These are phyloP conservation scores for Ranitomeya imitator DNA, from an alignment of 2,113 vertebrate species.

Conservation along the genomic window DNA sequence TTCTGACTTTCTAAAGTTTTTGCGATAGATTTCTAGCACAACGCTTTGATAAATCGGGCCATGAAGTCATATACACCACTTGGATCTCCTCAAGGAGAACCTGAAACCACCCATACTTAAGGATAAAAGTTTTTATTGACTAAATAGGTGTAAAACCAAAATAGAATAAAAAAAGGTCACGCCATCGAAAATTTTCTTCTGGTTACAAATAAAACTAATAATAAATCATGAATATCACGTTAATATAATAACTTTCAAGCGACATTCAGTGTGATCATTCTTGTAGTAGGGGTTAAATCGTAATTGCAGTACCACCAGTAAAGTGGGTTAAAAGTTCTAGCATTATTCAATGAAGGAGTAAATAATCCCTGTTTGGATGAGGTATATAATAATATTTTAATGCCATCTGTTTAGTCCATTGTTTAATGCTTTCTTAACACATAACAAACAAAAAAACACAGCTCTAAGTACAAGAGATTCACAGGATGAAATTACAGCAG, in stretches of 20 bases:
- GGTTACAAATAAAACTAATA: background rate
- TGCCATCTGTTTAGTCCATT: conserved; percentile 68
- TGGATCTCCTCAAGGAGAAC: too few species aligned
- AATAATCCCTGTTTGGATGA: conserved; percentile 36
- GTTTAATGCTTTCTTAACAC: conserved; percentile 81
- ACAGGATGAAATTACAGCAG: conserved; percentile 91
- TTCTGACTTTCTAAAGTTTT: too few species aligned
- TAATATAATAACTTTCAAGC: background rate
- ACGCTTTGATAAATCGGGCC: too few species aligned
- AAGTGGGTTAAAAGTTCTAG: conserved; percentile 39
- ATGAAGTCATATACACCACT: too few species aligned
- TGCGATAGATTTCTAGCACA: too few species aligned
- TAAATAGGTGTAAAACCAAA: too few species aligned
- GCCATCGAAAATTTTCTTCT: background rate
- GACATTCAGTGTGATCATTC: background rate
- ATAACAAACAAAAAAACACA: conserved; percentile 75
- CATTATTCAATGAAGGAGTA: conserved; percentile 47
- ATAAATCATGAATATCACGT: background rate
- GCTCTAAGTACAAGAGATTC: conserved; percentile 70
- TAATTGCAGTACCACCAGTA: background rate
- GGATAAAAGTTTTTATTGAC: too few species aligned
- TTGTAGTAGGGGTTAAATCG: conserved; percentile 10
- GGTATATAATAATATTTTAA: conserved; percentile 46
- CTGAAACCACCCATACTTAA: too few species aligned
- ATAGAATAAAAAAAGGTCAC: too few species aligned